Conservation (phyloP, 53 echinoderm and acorn worm species). For the Echinarachnius parma region DNA sequence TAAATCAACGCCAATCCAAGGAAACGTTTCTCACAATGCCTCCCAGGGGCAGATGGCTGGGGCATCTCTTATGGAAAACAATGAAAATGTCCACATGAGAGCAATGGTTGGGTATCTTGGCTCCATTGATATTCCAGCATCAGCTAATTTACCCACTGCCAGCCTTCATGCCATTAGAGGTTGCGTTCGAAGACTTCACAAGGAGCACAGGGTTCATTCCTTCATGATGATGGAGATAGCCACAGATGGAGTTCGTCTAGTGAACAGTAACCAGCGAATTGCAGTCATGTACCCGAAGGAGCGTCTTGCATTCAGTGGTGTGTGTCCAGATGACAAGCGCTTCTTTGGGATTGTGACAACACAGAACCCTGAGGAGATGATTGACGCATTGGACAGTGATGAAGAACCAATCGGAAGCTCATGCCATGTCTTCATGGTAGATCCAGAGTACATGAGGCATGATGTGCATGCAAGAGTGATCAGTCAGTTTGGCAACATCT, state of each 20-base stretch:
- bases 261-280: constrained; percentile 72
- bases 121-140: constrained; percentile 95
- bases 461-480: constrained; percentile 76
- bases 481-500: constrained; percentile 70
- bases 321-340: constrained; percentile 95
- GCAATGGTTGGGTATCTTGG: constrained; percentile 92
- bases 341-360: constrained; percentile 93
- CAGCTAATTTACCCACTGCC: constrained; percentile 93
- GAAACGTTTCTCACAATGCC: constrained; percentile 4
- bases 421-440: constrained; percentile 94
- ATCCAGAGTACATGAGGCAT: constrained; percentile 81
- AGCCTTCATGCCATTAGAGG: constrained; percentile 97
- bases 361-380: constrained; percentile 59
- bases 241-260: constrained; percentile 66
- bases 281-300: constrained; percentile 86
- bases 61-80: constrained; percentile 36
- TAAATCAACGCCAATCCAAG: constrained; percentile 20
- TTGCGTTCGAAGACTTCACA: constrained; percentile 85
- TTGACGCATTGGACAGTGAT: constrained; percentile 61
- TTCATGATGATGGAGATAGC: constrained; percentile 92
- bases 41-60: constrained; percentile 6
- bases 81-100: constrained; percentile 50
- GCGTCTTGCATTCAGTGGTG: constrained; percentile 85
- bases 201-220: constrained; percentile 92
- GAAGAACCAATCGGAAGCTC: constrained; percentile 94